Conservation (phyloP, 2,113 vertebrate species). For the Rhegmatorhina hoffmannsi region DNA sequence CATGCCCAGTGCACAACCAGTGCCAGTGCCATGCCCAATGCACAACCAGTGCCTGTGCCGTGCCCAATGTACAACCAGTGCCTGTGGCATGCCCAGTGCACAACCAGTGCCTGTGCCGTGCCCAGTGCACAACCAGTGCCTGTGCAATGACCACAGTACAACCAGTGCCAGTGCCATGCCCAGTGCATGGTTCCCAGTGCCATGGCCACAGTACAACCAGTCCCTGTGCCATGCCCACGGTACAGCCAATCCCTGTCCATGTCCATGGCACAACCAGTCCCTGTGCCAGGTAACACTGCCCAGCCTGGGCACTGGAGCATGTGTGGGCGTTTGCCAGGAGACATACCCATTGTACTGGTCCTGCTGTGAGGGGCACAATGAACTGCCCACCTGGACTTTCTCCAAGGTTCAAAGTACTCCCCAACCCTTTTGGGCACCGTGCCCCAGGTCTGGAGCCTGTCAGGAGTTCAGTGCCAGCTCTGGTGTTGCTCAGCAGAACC, state of each 20-base stretch:
- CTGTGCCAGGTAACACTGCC: not conserved
- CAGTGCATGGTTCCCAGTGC: no score
- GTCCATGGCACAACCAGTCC: not conserved
- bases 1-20: not conserved
- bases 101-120: no score
- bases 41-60: no score
- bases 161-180: no score
- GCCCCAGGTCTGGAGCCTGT: not conserved
- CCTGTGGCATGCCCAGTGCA: no score
- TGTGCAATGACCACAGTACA: no score
- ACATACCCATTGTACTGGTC: fast-evolving
- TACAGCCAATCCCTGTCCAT: no score
- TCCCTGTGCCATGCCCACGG: no score
- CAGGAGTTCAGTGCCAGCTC: not conserved
- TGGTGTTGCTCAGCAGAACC: not conserved
- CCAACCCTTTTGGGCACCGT: not conserved
- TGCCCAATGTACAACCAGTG: no score
- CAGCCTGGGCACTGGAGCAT: not conserved
- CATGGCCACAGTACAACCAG: no score
- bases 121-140: no score
- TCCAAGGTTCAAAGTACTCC: not conserved
- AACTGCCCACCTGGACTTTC: not conserved
- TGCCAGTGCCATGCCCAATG: not conserved
- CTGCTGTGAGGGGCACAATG: not conserved
- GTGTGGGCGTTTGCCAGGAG: fast-evolving